Evolutionary conservation across 1,140 invertebrate genomes (phyloP), one percentile per base, ranked within the genome.

Genomic region (Tetramorium parvispinum): DNA sequence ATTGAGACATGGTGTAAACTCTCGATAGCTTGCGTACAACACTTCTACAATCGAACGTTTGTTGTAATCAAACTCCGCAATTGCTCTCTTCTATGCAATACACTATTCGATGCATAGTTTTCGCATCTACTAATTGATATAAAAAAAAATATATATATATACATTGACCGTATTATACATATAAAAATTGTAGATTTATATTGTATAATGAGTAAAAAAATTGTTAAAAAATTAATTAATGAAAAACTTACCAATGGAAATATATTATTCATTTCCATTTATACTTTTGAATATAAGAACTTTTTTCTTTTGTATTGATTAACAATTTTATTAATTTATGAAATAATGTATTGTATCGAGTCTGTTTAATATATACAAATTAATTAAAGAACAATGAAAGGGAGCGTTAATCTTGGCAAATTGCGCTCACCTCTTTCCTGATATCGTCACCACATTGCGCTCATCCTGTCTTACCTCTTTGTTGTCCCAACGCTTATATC

Each of bases 401-500:
- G 27, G 70, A 73, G 16, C 37, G 18, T 43, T 61, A n/a, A 79
- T 21, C 24, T 53, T 6, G 13, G 27, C 46, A 81, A 81, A 70
- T 81, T 53, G 46, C 1, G 13, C 13, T 51, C n/a, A 53, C n/a
- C 43, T 32, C 46, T 32, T 78, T 81, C 16, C 18, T 21, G 32
- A 68, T 51, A 81, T 24, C 46, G 75, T 73, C 53, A 49, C 46
- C 18, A 46, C 18, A 75, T 57, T 8, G 11, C 57, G 24, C 24
- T 21, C 21, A 10, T 83, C 18, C 51, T 94, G 97, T 97, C 95
- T 76, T 94, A 97, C 97, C 95, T 96, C 95, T 88, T 96, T 96
- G 70, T 96, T 96, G 89, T 96, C 95, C 94, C 96, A 96, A 73
- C 96, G 95, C 86, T 95, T 96, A 93, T 97, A 98, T 85, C 96